Percentiles rank a stretch among this genome's conserved stretches.
phyloP scores from a whole-genome alignment of 1,140 invertebrate genomes.

The Drosophila pandora region DNA sequence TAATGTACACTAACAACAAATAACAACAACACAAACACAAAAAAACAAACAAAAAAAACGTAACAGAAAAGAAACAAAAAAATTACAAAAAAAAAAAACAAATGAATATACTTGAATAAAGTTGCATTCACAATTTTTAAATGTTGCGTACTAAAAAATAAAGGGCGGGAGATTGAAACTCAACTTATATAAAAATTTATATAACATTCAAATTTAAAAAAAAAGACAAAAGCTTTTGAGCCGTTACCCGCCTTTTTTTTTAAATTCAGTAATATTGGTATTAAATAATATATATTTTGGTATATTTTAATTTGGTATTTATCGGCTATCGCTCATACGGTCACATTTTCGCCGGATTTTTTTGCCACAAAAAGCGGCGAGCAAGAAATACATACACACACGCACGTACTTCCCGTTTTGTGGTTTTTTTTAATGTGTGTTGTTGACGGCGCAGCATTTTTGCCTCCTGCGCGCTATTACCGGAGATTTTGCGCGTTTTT shows the following conservation, averaged over 20 bases:
- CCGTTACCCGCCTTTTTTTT: no score
- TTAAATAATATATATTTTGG: no score
- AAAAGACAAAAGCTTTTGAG: no score
- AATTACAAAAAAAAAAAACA: constrained; percentile 42
- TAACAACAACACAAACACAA: constrained; percentile 44
- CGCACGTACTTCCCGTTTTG: constrained; percentile 13
- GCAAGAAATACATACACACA: constrained; percentile 25
- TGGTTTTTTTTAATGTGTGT: constrained; percentile 40
- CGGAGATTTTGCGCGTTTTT: constrained; percentile 40
- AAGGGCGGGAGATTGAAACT: not conserved
- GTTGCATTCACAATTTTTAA: constrained; percentile 83
- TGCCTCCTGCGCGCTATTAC: constrained; percentile 19
- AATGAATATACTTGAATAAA: constrained; percentile 83
- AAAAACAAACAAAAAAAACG: constrained; percentile 48
- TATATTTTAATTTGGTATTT: not conserved
- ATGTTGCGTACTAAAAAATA: constrained; percentile 6
- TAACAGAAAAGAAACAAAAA: constrained; percentile 42
- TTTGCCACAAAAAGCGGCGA: not conserved
- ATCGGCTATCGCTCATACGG: not conserved
- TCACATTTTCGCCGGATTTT: constrained; percentile 1
- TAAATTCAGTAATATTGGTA: no score
- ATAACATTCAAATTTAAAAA: not conserved
- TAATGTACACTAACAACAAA: constrained; percentile 64
- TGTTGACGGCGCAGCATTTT: constrained; percentile 38
- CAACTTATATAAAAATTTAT: not conserved